Percentiles rank a stretch among this genome's conserved stretches.
These are phyloP conservation scores for Phenganax marumi DNA, from an alignment of 92 coral and sea anemone species.

Conservation along the genomic window DNA sequence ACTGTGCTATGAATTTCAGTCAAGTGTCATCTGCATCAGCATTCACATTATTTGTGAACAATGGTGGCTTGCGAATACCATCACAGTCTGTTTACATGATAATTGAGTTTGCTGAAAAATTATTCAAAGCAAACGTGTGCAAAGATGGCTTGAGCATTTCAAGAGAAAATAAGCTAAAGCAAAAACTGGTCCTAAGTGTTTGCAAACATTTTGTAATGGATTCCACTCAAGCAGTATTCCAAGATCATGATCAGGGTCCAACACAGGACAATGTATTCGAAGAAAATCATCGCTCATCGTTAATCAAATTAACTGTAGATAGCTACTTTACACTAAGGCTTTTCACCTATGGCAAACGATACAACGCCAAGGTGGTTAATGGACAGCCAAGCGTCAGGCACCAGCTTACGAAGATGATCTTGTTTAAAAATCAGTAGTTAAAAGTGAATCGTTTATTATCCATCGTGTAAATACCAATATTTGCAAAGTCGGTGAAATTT, in stretches of 20 bases:
- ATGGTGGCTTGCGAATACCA: constrained; percentile 6
- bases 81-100: neutral
- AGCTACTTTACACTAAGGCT: constrained; percentile 5
- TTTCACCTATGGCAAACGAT: constrained; percentile 8
- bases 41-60: constrained; percentile 14
- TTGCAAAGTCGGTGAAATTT: neutral
- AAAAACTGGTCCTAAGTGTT: neutral
- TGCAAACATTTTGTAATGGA: constrained; percentile 2
- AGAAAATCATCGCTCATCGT: neutral
- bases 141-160: constrained; percentile 1
- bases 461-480: neutral
- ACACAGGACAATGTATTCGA: neutral
- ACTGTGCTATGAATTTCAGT: neutral
- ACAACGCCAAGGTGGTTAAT: neutral
- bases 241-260: constrained; percentile 4
- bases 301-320: neutral
- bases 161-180: neutral
- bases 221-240: neutral
- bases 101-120: neutral
- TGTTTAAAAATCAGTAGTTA: constrained; percentile 7
- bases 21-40: constrained; percentile 5
- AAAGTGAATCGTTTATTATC: neutral
- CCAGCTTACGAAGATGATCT: constrained; percentile 9
- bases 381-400: constrained; percentile 22
- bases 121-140: neutral